These are phyloP conservation scores for Neoascia interrupta DNA, from an alignment of 2,888 invertebrate genomes.

Conservation along the genomic window DNA sequence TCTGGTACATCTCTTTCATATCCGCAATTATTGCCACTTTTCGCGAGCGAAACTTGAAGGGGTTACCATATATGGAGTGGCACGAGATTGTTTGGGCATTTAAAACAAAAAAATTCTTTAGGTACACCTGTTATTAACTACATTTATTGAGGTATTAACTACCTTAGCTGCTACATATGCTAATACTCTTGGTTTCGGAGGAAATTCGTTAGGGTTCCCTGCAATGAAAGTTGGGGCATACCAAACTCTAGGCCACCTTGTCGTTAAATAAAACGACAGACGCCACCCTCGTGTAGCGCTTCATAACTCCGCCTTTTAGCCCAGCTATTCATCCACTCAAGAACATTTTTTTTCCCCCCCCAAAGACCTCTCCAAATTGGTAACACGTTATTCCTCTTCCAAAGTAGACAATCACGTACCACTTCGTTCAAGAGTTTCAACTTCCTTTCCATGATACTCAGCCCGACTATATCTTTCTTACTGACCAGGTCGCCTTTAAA, in stretches of 20 bases:
- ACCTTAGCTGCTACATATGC: conserved; percentile 53
- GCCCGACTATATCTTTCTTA: background rate
- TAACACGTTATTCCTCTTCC: background rate
- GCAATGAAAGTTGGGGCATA: background rate
- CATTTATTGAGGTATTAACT: conserved; percentile 35
- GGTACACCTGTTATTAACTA: conserved; percentile 56
- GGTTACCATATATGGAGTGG: background rate
- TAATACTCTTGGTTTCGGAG: background rate
- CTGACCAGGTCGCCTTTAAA: background rate
- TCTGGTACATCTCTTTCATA: too few relatives aligned
- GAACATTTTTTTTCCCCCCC: background rate
- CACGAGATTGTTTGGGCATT: conserved; percentile 6
- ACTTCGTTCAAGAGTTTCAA: background rate
- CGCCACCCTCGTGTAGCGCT: background rate
- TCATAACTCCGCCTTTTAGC: background rate
- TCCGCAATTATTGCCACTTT: background rate
- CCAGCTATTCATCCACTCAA: background rate
- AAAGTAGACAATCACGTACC: conserved; percentile 5
- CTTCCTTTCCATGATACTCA: conserved; percentile 17
- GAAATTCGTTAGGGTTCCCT: background rate
- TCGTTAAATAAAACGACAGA: background rate
- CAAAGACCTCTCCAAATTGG: background rate
- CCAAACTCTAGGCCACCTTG: background rate
- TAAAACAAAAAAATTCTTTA: too few relatives aligned
- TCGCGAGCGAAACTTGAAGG: background rate